Evolutionary conservation across 2,888 invertebrate genomes (phyloP).

Genomic region (Anagyrus pseudococci): DNA sequence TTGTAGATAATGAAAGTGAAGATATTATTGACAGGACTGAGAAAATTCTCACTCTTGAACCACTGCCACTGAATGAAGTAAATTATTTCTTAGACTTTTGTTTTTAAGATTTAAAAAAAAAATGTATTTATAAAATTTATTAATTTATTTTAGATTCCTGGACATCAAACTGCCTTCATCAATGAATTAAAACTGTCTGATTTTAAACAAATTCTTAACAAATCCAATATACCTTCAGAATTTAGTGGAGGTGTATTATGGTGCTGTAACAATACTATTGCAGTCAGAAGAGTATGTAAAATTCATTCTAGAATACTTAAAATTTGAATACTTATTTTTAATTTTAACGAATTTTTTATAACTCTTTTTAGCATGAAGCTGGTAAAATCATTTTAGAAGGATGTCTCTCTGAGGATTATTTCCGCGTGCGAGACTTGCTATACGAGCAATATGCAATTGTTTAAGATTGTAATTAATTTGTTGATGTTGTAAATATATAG

Average conservation of each 20-base stretch:
- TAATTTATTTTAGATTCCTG: slow-evolving; percentile 62
- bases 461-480: slow-evolving; percentile 57
- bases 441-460: slow-evolving; percentile 98
- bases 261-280: slow-evolving; percentile 91
- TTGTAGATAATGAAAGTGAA: slow-evolving; percentile 65
- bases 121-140: not conserved
- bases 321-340: not conserved
- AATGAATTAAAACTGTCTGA: slow-evolving; percentile 94
- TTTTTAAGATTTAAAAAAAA: not conserved
- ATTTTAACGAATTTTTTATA: not conserved
- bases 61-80: slow-evolving; percentile 64
- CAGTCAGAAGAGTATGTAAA: slow-evolving; percentile 79
- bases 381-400: slow-evolving; percentile 95
- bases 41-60: slow-evolving; percentile 75
- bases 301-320: not conserved
- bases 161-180: slow-evolving; percentile 86
- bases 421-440: slow-evolving; percentile 86
- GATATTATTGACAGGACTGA: slow-evolving; percentile 60
- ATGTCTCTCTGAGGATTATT: slow-evolving; percentile 93
- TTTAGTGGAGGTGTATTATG: slow-evolving; percentile 91
- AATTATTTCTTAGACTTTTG: slow-evolving; percentile 5
- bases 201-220: slow-evolving; percentile 81
- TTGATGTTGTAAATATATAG: slow-evolving; percentile 22
- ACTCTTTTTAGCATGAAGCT: slow-evolving; percentile 78
- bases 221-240: slow-evolving; percentile 81